Conservation (phyloP, 2,113 vertebrate species). For the Antechinus stuartii region DNA sequence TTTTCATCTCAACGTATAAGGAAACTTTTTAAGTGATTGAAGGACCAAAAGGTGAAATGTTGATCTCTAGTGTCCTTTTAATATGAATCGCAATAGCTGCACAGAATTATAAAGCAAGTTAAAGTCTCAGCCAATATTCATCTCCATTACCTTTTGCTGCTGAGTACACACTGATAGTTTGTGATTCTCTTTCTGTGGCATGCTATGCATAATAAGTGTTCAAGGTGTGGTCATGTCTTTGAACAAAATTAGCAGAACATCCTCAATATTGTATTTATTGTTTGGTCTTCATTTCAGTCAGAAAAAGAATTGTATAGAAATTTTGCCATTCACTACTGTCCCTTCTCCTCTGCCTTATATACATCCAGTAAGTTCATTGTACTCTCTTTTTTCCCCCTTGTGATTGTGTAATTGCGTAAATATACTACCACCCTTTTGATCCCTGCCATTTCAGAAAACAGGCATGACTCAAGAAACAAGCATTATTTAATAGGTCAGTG, state of each 20-base stretch:
- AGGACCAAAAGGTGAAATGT: slow-evolving; percentile 34
- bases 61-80: not conserved
- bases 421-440: slow-evolving; percentile 68
- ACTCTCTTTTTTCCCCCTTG: slow-evolving; percentile 52
- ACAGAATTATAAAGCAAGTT: not conserved
- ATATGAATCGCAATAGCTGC: not conserved
- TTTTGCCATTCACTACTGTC: not conserved
- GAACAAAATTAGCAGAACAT: not conserved
- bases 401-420: slow-evolving; percentile 61
- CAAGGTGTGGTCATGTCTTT: not conserved
- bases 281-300: slow-evolving; percentile 8
- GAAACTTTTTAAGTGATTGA: slow-evolving; percentile 13
- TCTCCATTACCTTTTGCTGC: not conserved
- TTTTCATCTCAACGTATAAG: slow-evolving; percentile 8
- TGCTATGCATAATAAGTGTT: not conserved
- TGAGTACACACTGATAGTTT: not conserved
- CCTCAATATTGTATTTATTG: not conserved
- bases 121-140: not conserved
- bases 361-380: slow-evolving; percentile 51
- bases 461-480: slow-evolving; percentile 51
- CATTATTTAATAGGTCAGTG: slow-evolving; percentile 58
- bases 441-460: slow-evolving; percentile 69
- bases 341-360: not conserved
- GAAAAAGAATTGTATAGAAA: slow-evolving; percentile 18
- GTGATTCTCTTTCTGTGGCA: not conserved